Percentiles rank a stretch among this genome's conserved stretches.
These are phyloP conservation scores for Elachura formosa DNA, from an alignment of 2,113 vertebrate genomes.

Conservation along the genomic window DNA sequence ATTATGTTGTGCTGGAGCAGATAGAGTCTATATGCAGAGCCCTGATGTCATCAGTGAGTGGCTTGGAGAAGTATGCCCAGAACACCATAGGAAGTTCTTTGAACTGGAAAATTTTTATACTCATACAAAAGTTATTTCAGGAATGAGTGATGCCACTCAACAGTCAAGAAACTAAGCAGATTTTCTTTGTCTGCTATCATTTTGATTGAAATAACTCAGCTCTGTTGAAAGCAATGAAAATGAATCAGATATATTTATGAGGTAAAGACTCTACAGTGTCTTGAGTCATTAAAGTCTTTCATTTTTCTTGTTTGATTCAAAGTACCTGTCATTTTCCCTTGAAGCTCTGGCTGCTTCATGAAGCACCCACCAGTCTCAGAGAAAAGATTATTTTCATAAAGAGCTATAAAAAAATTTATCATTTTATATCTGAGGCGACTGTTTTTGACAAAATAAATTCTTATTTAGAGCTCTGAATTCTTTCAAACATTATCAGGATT, in stretches of 20 bases:
- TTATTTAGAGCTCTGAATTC: not conserved
- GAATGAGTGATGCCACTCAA: not conserved
- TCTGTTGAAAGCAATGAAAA: constrained; percentile 27
- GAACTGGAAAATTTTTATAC: not conserved
- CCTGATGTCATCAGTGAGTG: not conserved
- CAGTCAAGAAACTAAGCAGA: not conserved
- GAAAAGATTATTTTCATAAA: not conserved
- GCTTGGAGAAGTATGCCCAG: not conserved
- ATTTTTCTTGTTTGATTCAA: constrained; percentile 50
- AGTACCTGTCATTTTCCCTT: constrained; percentile 2
- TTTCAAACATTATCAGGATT: not conserved
- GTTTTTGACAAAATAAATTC: not conserved
- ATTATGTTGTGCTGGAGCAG: not conserved
- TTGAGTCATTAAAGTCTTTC: constrained; percentile 25
- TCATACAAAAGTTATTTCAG: not conserved
- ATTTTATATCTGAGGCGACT: not conserved
- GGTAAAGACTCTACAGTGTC: constrained; percentile 13
- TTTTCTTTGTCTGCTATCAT: not conserved
- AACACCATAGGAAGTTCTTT: not conserved
- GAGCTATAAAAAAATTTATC: not conserved
- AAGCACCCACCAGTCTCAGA: not conserved
- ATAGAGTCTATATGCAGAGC: not conserved
- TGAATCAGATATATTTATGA: constrained; percentile 56
- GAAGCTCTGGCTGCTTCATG: not conserved
- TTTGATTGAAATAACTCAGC: constrained; percentile 20